Evolutionary conservation across 2,888 invertebrate species (phyloP), one percentile per base, ranked within the genome.

Genomic region (Drosophila borealis): DNA sequence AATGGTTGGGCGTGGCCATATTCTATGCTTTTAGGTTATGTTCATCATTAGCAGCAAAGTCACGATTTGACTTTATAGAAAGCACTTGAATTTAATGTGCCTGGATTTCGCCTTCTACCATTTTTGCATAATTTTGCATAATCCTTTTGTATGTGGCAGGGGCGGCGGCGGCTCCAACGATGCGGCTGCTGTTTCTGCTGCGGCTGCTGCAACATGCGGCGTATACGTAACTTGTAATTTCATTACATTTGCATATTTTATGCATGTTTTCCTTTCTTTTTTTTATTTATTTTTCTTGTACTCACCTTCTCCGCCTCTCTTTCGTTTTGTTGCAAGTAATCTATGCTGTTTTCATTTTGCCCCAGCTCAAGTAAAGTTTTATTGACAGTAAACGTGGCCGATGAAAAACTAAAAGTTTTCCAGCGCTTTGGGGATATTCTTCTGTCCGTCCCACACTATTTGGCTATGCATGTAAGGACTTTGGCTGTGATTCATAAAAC

Each of bases 31-130:
- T 56, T 48, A 9, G 62, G 72, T 87, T 82, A 74, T 88, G 67
- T 63, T 71, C 67, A 73, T 89, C 90, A 90, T 90, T 90, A 90
- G 89, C 72, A 81, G 73, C 80, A 79, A 80, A 80, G 90, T 90
- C 90, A 90, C 90, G 90, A 90, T 90, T 89, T 80, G 83, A 79
- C 80, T 80, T 87, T 89, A 87, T 87, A 79, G 86, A 89, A 88
- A 85, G 86, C 82, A 89, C 88, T 87, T 89, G 78, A 88, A 82
- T 88, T 84, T 87, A 88, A 89, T 87, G 88, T 79, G 89, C 79
- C 78, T 81, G 77, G 84, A 79, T 83, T 89, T 80, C 74, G 79
- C 70, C 64, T 70, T 49, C 60, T 21, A 62, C 64, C 59, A 63
- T 64, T 74, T 75, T 71, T 71, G 81, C 87, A 84, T 86, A 83